Conservation (phyloP, 2,113 vertebrate species). For the Nothoprocta pentlandii region DNA sequence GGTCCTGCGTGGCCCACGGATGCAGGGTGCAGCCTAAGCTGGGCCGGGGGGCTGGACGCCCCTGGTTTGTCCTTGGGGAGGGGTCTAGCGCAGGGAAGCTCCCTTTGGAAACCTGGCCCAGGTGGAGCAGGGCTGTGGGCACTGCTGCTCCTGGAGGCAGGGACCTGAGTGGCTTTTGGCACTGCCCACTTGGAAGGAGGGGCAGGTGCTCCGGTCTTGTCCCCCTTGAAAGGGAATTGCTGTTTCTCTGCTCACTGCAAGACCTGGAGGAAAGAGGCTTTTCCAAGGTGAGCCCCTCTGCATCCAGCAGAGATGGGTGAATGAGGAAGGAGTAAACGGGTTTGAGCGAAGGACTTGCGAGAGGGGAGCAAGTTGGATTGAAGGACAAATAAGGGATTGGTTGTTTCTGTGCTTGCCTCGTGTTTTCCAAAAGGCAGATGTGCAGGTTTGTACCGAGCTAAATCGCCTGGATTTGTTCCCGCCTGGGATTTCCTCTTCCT, state of each 20-base stretch:
- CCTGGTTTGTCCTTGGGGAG: no score
- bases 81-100: not conserved
- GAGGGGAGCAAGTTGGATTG: not conserved
- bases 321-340: rapidly evolving
- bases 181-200: no score
- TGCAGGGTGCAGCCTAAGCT: not conserved
- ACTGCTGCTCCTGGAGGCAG: not conserved
- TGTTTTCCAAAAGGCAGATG: not conserved
- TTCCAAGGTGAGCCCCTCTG: not conserved
- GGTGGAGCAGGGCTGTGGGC: no score
- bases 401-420: not conserved
- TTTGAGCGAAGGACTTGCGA: not conserved
- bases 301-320: not conserved
- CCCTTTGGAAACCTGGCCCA: not conserved
- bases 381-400: not conserved
- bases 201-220: not conserved
- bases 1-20: not conserved
- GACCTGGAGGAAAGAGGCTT: not conserved
- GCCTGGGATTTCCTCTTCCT: not conserved
- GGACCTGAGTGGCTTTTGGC: not conserved
- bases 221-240: not conserved
- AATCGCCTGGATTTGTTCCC: not conserved
- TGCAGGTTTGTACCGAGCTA: rapidly evolving
- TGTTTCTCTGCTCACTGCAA: not conserved
- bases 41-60: not conserved